These are phyloP conservation scores for Aspidapion aeneum DNA, from an alignment of 2,888 invertebrate species.

Conservation along the genomic window DNA sequence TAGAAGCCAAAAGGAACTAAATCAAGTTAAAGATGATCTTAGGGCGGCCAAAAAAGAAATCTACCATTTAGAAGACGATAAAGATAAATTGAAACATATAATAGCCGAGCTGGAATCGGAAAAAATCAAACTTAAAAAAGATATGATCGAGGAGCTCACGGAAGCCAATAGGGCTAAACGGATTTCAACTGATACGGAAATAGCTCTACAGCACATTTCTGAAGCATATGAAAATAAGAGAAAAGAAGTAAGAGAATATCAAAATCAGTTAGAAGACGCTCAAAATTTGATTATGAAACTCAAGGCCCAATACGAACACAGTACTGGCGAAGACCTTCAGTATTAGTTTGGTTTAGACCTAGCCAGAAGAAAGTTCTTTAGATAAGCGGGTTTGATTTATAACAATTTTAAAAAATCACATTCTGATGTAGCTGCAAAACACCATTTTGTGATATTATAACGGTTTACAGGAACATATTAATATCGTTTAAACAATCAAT, in stretches of 20 bases:
- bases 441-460: no score
- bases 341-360: no score
- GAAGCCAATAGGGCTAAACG: conserved; percentile 33
- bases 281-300: conserved; percentile 32
- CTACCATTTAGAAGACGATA: conserved; percentile 29
- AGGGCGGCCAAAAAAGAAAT: conserved; percentile 23
- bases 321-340: conserved; percentile 1
- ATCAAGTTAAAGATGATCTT: conserved; percentile 25
- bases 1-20: conserved; percentile 26
- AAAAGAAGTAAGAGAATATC: conserved; percentile 26
- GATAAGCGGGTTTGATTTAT: neutral
- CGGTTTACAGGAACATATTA: no score
- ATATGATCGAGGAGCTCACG: conserved; percentile 34
- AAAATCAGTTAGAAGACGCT: conserved; percentile 30
- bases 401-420: no score
- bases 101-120: conserved; percentile 32
- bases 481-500: no score
- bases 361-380: neutral
- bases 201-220: conserved; percentile 32
- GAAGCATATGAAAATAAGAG: conserved; percentile 33
- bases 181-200: conserved; percentile 31
- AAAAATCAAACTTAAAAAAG: conserved; percentile 31
- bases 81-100: conserved; percentile 25
- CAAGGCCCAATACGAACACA: conserved; percentile 29
- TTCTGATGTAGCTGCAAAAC: no score